These are phyloP conservation scores for Fistularia commersonii DNA, from an alignment of 2,797 vertebrate genomes.

Conservation along the genomic window DNA sequence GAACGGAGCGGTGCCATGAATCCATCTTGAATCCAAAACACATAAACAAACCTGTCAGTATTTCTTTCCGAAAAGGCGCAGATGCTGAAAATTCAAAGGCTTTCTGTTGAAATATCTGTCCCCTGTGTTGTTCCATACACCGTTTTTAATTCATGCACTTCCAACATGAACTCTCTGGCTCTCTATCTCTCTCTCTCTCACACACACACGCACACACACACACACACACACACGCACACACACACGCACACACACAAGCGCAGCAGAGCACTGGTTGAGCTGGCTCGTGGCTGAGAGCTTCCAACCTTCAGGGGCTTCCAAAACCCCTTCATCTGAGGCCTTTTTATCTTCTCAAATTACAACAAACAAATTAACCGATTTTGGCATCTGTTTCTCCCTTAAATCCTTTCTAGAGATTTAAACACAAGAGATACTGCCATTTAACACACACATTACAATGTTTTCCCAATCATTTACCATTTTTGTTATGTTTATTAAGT, in stretches of 20 bases:
- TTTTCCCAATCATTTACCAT: no score
- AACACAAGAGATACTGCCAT: no score
- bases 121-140: constrained; percentile 2
- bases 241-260: background rate
- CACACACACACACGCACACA: constrained; percentile 1
- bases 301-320: no score
- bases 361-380: no score
- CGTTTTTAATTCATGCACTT: constrained; percentile 8
- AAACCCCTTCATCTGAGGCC: no score
- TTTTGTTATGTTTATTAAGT: no score
- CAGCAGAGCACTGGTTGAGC: background rate
- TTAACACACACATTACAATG: no score
- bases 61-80: constrained; percentile 10
- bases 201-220: constrained; percentile 10
- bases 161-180: constrained; percentile 27
- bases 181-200: constrained; percentile 9
- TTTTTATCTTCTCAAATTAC: no score
- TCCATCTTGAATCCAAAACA: background rate
- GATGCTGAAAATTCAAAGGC: constrained; percentile 8
- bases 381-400: no score
- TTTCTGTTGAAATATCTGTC: constrained; percentile 16
- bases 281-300: background rate
- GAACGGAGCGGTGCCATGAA: background rate
- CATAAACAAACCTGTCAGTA: background rate
- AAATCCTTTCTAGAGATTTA: no score